Percentiles rank a stretch among this genome's conserved stretches.
phyloP scores from a whole-genome alignment of 2,113 vertebrate species.

The Ptilorrhoa leucosticta region DNA sequence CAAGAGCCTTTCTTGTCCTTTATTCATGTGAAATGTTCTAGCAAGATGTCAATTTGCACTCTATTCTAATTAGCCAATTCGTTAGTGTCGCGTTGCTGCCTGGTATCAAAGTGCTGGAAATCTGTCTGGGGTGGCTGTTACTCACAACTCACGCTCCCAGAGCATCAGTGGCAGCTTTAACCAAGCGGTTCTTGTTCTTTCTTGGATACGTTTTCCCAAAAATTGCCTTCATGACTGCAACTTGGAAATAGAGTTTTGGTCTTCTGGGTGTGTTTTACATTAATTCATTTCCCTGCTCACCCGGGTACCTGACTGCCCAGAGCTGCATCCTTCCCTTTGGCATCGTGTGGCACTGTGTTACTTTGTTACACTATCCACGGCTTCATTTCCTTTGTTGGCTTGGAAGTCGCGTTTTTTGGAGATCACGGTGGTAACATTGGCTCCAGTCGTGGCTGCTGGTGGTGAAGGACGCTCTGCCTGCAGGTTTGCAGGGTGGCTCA shows the following conservation, averaged over 20 bases:
- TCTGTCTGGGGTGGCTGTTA: not conserved
- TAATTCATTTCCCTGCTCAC: rapidly evolving
- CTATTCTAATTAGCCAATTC: not conserved
- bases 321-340: not conserved
- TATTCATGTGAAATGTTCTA: not conserved
- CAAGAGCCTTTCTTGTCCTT: not conserved
- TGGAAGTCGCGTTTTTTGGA: not conserved
- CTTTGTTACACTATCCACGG: rapidly evolving
- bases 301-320: rapidly evolving
- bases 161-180: not conserved
- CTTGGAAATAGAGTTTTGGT: rapidly evolving
- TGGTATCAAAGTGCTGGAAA: not conserved
- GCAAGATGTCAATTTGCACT: not conserved
- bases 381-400: not conserved
- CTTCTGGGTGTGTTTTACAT: rapidly evolving
- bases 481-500: not conserved
- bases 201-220: rapidly evolving
- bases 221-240: rapidly evolving
- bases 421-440: rapidly evolving
- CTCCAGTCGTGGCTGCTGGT: rapidly evolving
- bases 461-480: not conserved
- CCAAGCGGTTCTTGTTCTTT: rapidly evolving
- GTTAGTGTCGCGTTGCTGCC: not conserved
- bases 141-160: rapidly evolving
- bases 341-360: rapidly evolving